Base-by-base conservation (phyloP, 2,888 invertebrate species). In the Schizaphis graminum region DNA sequence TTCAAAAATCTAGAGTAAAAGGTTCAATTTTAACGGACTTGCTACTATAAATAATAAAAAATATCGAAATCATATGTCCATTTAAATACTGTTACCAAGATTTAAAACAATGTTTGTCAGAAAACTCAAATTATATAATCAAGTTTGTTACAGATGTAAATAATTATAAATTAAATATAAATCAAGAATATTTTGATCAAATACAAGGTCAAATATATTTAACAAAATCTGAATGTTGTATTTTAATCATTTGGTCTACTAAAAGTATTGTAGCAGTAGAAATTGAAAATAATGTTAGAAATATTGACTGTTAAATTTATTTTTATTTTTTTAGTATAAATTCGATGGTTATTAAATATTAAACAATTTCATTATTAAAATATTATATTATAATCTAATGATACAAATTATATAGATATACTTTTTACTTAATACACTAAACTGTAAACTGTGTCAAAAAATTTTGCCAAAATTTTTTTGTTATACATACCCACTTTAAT, bases 141-240 rank as follows among this genome's bases (percentile, higher is more conserved):
- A n/a, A 87, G 3, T 87, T 49, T n/a, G n/a, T n/a, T 87, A n/a
- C n/a, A 16, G 4, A 87, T 87, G n/a, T 87, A 16, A 28, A 87
- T 7, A 87, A 87, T n/a, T 87, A 49, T 91, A 44, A 49, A 77
- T 67, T 91, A 49, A 94, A 95, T 47, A 92, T 56, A 77, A 94
- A 41, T 7, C 94, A 95, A 87, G 85, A 94, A 16, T 95, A 95
- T 57, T 95, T 91, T 89, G 91, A 91, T 84, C 95, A 94, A 93
- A 92, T 95, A 11, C 95, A 95, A 88, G 95, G 95, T 24, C 94
- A 95, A 89, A 84, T 95, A 24, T 61, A 94, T 77, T 94, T 95
- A 53, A 61, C 91, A 16, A 93, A 94, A 35, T 88, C 92, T 89
- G 56, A 94, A 41, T 89, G 93, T 84, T 94, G 94, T 89, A 94